These are phyloP conservation scores for Acyrthosiphon pisum DNA, from an alignment of 1,140 invertebrate genomes.

Conservation along the genomic window DNA sequence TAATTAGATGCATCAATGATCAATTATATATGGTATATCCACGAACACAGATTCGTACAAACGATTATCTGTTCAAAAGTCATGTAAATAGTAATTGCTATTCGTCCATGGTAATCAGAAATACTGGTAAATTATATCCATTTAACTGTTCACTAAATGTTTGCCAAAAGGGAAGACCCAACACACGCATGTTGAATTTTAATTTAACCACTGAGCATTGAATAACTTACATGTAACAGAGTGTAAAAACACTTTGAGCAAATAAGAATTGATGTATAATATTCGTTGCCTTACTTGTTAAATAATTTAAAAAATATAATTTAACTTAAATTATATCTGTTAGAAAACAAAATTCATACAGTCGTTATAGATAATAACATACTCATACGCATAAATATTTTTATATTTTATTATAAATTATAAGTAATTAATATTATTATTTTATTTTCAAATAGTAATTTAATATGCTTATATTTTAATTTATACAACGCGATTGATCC, in stretches of 20 bases:
- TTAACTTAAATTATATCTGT: too few species aligned
- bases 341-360: background rate
- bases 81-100: background rate
- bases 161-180: background rate
- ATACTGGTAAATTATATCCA: background rate
- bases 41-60: background rate
- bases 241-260: background rate
- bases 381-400: background rate
- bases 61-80: background rate
- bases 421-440: too few species aligned
- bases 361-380: background rate
- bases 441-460: background rate
- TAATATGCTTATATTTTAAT: background rate
- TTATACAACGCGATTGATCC: background rate
- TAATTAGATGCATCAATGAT: background rate
- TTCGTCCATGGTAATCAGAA: background rate
- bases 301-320: too few species aligned
- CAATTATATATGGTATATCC: background rate
- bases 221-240: background rate
- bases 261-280: background rate
- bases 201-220: background rate
- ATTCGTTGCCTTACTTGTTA: background rate
- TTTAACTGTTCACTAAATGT: background rate
- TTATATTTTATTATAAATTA: too few species aligned
- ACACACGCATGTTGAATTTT: background rate